phyloP scores from a whole-genome alignment of 1,140 invertebrate species.

The Spodoptera frugiperda region DNA sequence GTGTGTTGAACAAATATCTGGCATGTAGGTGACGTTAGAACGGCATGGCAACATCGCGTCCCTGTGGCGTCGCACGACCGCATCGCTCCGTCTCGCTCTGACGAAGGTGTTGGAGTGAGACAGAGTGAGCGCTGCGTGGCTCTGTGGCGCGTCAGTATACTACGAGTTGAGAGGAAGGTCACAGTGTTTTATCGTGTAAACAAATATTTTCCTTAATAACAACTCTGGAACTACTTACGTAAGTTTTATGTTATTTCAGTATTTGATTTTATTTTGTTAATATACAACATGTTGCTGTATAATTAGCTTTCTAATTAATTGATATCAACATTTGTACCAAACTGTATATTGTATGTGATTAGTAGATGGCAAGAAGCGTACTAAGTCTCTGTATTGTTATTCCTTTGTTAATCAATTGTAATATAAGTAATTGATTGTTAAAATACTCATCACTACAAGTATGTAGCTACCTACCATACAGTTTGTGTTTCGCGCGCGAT shows the following conservation, averaged over 20 bases:
- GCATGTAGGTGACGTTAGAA: slow-evolving; percentile 31
- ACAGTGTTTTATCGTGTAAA: slow-evolving; percentile 54
- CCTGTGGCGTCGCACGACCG: slow-evolving; percentile 51
- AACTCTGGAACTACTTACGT: not conserved
- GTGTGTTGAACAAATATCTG: slow-evolving; percentile 41
- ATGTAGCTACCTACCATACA: too few species aligned
- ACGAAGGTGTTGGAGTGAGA: slow-evolving; percentile 8
- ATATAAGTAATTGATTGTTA: too few species aligned
- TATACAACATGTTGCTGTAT: too few species aligned
- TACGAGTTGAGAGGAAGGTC: slow-evolving; percentile 57
- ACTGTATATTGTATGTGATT: too few species aligned
- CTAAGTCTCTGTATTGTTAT: too few species aligned
- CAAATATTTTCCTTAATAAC: slow-evolving; percentile 28
- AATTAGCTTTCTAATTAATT: too few species aligned
- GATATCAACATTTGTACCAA: too few species aligned
- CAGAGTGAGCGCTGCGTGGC: slow-evolving; percentile 41
- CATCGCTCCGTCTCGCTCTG: slow-evolving; percentile 48
- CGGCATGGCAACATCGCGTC: slow-evolving; percentile 52
- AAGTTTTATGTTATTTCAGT: slow-evolving; percentile 6
- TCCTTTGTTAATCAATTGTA: too few species aligned
- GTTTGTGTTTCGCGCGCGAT: too few species aligned
- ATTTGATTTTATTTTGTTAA: not conserved
- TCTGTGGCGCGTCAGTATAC: slow-evolving; percentile 59
- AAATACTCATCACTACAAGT: too few species aligned
- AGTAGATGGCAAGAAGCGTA: too few species aligned